Percentiles rank a stretch among this genome's conserved stretches.
These are phyloP conservation scores for Ceriagrion tenellum DNA, from an alignment of 2,888 invertebrate genomes.

Conservation along the genomic window DNA sequence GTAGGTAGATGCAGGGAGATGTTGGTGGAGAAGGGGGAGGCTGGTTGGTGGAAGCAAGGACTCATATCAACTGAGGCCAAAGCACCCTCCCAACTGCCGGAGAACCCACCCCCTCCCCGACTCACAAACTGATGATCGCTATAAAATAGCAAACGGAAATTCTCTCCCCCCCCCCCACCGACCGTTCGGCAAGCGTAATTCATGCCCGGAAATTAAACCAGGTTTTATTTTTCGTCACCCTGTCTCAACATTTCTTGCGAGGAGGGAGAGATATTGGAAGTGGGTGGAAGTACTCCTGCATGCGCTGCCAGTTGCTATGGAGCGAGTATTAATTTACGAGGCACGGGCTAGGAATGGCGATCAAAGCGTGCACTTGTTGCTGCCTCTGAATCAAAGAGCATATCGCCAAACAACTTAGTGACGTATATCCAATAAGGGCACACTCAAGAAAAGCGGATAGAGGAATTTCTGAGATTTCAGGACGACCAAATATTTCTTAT, in stretches of 20 bases:
- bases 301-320: not conserved
- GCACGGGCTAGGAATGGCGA: not conserved
- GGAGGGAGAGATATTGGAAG: not conserved
- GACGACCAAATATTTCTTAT: too few relatives aligned
- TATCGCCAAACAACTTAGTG: not conserved
- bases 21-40: not conserved
- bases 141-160: constrained; percentile 45
- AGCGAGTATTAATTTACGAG: not conserved
- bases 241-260: not conserved
- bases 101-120: too few relatives aligned
- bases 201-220: constrained; percentile 1
- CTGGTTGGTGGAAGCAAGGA: not conserved
- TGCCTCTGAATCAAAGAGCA: not conserved
- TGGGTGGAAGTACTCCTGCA: not conserved
- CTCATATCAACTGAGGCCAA: constrained; percentile 35
- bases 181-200: not conserved
- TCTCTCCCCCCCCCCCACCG: not conserved
- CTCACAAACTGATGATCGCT: not conserved
- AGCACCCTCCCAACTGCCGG: not conserved
- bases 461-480: too few relatives aligned
- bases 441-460: too few relatives aligned
- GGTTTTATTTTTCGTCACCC: not conserved
- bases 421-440: too few relatives aligned
- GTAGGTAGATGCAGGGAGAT: not conserved
- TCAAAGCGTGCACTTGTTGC: not conserved